Conservation (phyloP, 1,140 invertebrate genomes). For the Ceratina japonica region DNA sequence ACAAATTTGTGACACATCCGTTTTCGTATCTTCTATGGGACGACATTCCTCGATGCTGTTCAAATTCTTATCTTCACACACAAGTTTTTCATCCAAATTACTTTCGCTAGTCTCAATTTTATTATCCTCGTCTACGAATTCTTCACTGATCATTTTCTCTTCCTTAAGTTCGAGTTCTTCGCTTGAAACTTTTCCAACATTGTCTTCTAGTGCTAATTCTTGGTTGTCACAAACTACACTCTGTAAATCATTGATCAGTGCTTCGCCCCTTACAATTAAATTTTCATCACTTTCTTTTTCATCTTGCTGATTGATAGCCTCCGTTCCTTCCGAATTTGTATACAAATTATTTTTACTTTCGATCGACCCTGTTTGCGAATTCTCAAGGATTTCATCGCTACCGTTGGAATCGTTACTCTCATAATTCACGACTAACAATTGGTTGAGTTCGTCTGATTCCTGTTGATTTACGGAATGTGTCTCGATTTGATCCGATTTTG, state of each 20-base stretch:
- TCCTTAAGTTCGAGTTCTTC: neutral
- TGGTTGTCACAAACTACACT: neutral
- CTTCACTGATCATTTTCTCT: slow-evolving; percentile 14
- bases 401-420: slow-evolving; percentile 70
- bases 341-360: slow-evolving; percentile 16
- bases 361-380: slow-evolving; percentile 4
- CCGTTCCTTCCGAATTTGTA: slow-evolving; percentile 17
- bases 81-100: slow-evolving; percentile 17
- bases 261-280: slow-evolving; percentile 28
- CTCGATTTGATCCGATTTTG: neutral
- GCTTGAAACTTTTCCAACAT: neutral
- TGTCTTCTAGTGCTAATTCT: neutral
- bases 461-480: neutral
- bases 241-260: slow-evolving; percentile 10
- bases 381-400: slow-evolving; percentile 69
- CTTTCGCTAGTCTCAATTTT: slow-evolving; percentile 17
- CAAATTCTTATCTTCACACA: slow-evolving; percentile 9
- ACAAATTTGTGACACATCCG: neutral
- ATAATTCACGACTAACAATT: slow-evolving; percentile 70
- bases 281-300: slow-evolving; percentile 15
- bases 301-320: neutral
- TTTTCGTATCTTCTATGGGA: neutral
- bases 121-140: slow-evolving; percentile 8
- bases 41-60: neutral
- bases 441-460: slow-evolving; percentile 33